A percentile compares a stretch with the other conserved stretches of the same genome.
These are phyloP conservation scores for Anthoscopus minutus DNA, from an alignment of 2,113 vertebrate genomes.

Conservation along the genomic window DNA sequence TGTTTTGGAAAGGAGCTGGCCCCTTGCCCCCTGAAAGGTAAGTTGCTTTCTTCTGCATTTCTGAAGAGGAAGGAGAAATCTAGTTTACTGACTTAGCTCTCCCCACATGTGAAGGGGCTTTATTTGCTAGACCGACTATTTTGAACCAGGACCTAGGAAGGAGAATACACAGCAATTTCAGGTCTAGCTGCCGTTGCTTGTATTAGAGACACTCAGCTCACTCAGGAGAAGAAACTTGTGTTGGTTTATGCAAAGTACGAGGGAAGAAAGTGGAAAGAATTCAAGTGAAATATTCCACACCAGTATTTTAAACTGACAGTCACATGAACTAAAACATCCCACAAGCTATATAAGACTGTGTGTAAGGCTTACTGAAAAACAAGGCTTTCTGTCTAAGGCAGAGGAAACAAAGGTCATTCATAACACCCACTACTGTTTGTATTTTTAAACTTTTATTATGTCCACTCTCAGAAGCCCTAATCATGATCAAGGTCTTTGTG, in stretches of 20 bases:
- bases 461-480: background rate
- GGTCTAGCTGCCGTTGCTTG: background rate
- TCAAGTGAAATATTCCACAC: background rate
- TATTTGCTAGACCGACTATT: background rate
- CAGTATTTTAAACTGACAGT: constrained; percentile 21
- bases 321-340: constrained; percentile 5
- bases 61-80: background rate
- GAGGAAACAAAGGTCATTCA: constrained; percentile 11
- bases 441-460: background rate
- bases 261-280: background rate
- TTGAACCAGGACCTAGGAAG: background rate
- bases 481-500: background rate
- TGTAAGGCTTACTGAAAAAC: constrained; percentile 9
- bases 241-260: background rate
- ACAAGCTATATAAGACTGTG: background rate
- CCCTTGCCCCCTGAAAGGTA: background rate
- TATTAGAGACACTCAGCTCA: background rate
- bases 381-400: background rate
- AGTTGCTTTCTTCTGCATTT: background rate
- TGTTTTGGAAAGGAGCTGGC: background rate
- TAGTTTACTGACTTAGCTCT: background rate
- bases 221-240: background rate
- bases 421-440: background rate
- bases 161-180: background rate
- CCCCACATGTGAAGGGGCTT: background rate